Conservation (phyloP, 2,888 invertebrate genomes). For the Drosophila demipolita region DNA sequence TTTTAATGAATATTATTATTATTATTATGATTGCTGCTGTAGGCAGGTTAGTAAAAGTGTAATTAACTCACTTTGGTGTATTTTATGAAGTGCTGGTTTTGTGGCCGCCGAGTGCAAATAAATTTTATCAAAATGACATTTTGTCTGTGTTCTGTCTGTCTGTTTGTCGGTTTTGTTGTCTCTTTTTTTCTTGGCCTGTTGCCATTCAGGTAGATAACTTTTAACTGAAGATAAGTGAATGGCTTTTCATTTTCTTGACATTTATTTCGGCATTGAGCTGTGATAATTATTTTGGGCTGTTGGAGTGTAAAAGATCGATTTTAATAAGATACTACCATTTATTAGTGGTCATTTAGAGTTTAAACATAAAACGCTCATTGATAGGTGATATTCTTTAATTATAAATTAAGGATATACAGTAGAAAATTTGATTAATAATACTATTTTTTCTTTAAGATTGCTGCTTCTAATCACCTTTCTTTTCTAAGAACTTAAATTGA, state of each 20-base stretch:
- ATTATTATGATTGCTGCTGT: slow-evolving; percentile 16
- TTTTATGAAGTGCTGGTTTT: slow-evolving; percentile 12
- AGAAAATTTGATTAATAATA: background rate
- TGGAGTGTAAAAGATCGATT: background rate
- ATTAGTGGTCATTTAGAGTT: background rate
- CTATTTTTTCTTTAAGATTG: background rate
- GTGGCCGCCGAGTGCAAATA: slow-evolving; percentile 30
- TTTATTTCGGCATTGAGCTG: slow-evolving; percentile 7
- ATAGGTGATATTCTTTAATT: background rate
- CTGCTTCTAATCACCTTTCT: background rate
- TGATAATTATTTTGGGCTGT: background rate
- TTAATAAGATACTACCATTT: background rate
- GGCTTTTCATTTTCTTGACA: slow-evolving; percentile 7
- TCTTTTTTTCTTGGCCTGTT: slow-evolving; percentile 10
- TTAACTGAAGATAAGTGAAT: slow-evolving; percentile 18
- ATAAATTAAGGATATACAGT: background rate
- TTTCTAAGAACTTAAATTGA: background rate
- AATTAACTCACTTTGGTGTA: slow-evolving; percentile 31
- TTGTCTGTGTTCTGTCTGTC: background rate
- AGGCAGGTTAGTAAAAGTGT: slow-evolving; percentile 17
- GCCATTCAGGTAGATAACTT: slow-evolving; percentile 28
- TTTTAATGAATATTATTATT: slow-evolving; percentile 23
- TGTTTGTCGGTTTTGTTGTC: background rate
- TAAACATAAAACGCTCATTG: background rate
- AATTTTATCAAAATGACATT: slow-evolving; percentile 26